Base-by-base conservation (phyloP, 2,888 invertebrate genomes). In the Ophraella communa region DNA sequence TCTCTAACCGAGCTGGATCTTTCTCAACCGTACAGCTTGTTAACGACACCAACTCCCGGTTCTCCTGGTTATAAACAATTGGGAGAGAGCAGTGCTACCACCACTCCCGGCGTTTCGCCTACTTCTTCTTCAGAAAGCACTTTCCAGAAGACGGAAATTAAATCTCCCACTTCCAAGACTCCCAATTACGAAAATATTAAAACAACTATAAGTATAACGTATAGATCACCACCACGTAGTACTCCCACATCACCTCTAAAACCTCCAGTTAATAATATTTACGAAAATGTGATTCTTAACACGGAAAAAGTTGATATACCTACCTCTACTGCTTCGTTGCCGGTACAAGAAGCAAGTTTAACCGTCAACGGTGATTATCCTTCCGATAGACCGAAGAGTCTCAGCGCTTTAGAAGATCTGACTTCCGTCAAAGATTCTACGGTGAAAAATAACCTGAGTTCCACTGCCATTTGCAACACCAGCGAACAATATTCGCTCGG, bases 151-250 rank as follows among this genome's bases (percentile, higher is more conserved):
- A 70, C 52, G 23, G 72, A 67, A 5, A 39, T 35, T 1, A 65
- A 61, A 45, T 66, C 64, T 8, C 66, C 67, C 47, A 68, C 62
- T 53, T 66, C 59, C 17, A 69, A 55, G 45, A 23, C 39, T 30
- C 65, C 89, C 0, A 79, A 75, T 10, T 81, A 82, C 66, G 82
- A 82, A 63, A 82, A 82, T 65, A 79, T 90, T 0, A 86, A 89
- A 75, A 89, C 90, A 1, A 91, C 91, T 0, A 91, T 91, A 21
- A 90, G 88, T 79, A 91, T 91, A 7, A 90, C 88, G 1, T 91
- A 90, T 76, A 84, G 89, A 76, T 89, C 89, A 3, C 90, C 90
- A 0, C 85, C 84, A 1, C 86, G 85, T 75, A 79, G 79, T 33
- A 68, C 74, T 0, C 72, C 78, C 21, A 69, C 74, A 5, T 75